phyloP scores from a whole-genome alignment of 2,888 invertebrate genomes.

The Opisthograptis luteolata region DNA sequence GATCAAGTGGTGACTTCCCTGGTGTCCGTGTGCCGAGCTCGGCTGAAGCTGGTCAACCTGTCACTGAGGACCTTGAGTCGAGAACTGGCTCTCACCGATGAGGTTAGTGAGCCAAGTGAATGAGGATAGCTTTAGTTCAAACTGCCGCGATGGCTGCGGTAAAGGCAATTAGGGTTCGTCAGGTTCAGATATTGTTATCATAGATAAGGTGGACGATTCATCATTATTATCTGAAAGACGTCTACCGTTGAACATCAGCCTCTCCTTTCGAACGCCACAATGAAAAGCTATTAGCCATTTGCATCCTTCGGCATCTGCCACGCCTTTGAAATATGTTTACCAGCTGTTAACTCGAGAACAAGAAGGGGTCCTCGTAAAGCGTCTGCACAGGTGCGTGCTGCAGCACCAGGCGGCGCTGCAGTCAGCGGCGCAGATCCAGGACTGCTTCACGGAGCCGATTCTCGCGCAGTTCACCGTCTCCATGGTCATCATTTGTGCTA shows the following conservation, averaged over 20 bases:
- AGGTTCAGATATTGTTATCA: no score
- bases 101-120: conserved; percentile 38
- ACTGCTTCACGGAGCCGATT: conserved; percentile 59
- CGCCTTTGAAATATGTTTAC: no score
- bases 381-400: conserved; percentile 41
- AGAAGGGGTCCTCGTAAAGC: conserved; percentile 39
- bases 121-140: no score
- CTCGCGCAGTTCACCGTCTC: conserved; percentile 71
- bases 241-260: no score
- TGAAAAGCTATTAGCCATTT: no score
- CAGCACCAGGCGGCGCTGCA: conserved; percentile 54
- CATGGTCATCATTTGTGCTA: conserved; percentile 71
- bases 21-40: conserved; percentile 62
- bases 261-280: no score
- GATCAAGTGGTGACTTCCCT: conserved; percentile 62
- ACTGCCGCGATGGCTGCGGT: no score
- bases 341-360: conserved; percentile 38
- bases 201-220: no score
- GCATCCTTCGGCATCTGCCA: no score
- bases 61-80: conserved; percentile 53
- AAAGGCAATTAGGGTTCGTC: no score
- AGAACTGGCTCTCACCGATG: conserved; percentile 24
- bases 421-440: conserved; percentile 51
- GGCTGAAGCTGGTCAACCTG: conserved; percentile 63
- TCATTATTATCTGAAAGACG: no score